phyloP scores from a whole-genome alignment of 2,113 vertebrate species.

The Ammodytes marinus region DNA sequence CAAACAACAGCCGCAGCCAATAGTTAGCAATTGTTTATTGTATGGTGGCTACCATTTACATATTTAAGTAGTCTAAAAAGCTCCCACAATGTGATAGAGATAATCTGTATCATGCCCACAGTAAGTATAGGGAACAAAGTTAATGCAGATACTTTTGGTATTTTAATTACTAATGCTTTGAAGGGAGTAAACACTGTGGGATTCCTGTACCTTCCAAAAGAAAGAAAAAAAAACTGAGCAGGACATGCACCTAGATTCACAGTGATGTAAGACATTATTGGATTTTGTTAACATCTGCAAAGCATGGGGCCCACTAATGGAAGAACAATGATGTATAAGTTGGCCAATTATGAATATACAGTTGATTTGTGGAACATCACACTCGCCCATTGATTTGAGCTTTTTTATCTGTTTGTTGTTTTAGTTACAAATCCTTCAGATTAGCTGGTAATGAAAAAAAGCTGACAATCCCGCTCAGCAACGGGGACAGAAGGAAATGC shows the following conservation, averaged over 20 bases:
- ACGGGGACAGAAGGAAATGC: slow-evolving; percentile 58
- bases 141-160: slow-evolving; percentile 15
- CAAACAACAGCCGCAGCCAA: slow-evolving; percentile 28
- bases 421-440: slow-evolving; percentile 75
- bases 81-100: slow-evolving; percentile 6
- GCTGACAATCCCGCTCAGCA: slow-evolving; percentile 60
- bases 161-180: slow-evolving; percentile 21
- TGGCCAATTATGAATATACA: slow-evolving; percentile 58
- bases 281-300: slow-evolving; percentile 46
- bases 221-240: background rate
- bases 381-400: slow-evolving; percentile 59
- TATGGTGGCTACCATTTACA: slow-evolving; percentile 59
- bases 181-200: slow-evolving; percentile 21
- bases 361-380: slow-evolving; percentile 59
- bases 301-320: slow-evolving; percentile 42
- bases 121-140: slow-evolving; percentile 27
- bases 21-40: slow-evolving; percentile 21
- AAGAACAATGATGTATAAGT: slow-evolving; percentile 66
- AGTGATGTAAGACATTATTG: slow-evolving; percentile 32
- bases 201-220: background rate
- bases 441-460: slow-evolving; percentile 75
- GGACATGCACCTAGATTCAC: slow-evolving; percentile 33
- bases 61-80: slow-evolving; percentile 25
- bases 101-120: slow-evolving; percentile 27
- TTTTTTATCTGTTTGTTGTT: slow-evolving; percentile 66